Conservation (phyloP, 2,888 invertebrate species). For the Yponomeuta cagnagella region DNA sequence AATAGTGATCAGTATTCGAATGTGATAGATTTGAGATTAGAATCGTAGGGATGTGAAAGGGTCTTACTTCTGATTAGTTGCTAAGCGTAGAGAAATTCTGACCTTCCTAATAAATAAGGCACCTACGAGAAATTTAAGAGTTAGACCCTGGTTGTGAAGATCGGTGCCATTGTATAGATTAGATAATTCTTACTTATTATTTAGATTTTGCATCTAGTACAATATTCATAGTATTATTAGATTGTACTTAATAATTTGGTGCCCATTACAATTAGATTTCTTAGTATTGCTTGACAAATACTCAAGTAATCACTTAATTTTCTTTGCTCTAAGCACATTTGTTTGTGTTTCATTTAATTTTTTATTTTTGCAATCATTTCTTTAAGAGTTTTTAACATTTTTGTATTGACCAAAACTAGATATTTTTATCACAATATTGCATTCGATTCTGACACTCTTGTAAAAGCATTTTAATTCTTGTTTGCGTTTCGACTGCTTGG, state of each 20-base stretch:
- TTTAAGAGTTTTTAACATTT: not conserved
- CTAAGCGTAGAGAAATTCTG: no score
- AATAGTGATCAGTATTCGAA: constrained; percentile 2
- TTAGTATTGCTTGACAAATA: not conserved
- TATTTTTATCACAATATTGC: not conserved
- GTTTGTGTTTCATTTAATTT: not conserved
- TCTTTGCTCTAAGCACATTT: not conserved
- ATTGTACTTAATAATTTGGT: constrained; percentile 42
- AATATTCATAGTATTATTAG: constrained; percentile 43
- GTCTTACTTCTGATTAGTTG: not conserved
- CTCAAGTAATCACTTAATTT: not conserved
- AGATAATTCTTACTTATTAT: constrained; percentile 9
- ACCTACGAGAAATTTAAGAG: not conserved
- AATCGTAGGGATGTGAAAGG: not conserved
- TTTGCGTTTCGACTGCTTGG: no score
- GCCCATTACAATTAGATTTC: constrained; percentile 22
- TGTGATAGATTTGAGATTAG: constrained; percentile 1
- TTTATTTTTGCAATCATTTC: constrained; percentile 1
- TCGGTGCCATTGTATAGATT: constrained; percentile 38
- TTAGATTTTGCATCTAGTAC: constrained; percentile 21
- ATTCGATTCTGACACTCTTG: not conserved
- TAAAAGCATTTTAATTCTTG: not conserved
- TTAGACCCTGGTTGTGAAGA: constrained; percentile 16
- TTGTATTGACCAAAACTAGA: not conserved
- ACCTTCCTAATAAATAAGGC: no score